Evolutionary conservation across 2,797 vertebrate species (phyloP).

Genomic region (Gouania willdenowi): DNA sequence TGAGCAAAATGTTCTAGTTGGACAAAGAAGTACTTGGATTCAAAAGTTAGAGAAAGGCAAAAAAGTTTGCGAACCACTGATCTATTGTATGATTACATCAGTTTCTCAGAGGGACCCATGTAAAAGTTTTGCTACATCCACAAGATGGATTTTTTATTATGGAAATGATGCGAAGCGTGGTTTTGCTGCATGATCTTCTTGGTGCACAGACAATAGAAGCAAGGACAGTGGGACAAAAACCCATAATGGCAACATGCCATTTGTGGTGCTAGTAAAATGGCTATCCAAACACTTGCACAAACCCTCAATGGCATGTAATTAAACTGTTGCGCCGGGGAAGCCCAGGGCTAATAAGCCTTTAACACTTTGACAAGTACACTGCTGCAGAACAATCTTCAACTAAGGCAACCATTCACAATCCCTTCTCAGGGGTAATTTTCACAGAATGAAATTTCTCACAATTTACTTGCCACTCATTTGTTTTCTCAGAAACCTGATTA

Average conservation of each 20-base stretch:
- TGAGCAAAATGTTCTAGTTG: no score
- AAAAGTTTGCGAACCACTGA: no score
- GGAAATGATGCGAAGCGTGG: no score
- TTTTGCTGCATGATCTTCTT: no score
- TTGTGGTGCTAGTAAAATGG: slow-evolving; percentile 38
- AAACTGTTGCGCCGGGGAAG: slow-evolving; percentile 63
- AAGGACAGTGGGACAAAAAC: neutral
- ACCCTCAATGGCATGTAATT: slow-evolving; percentile 62
- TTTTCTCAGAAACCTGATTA: slow-evolving; percentile 23
- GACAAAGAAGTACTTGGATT: no score
- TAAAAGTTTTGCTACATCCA: no score
- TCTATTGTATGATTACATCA: no score
- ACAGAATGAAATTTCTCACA: slow-evolving; percentile 49
- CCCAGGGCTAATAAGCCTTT: slow-evolving; percentile 56
- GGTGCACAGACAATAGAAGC: no score
- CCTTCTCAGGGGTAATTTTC: slow-evolving; percentile 44
- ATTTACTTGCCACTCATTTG: slow-evolving; percentile 52
- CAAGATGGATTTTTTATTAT: no score
- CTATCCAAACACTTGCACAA: slow-evolving; percentile 38
- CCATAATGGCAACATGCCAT: slow-evolving; percentile 12
- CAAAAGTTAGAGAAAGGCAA: no score
- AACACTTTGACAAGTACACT: slow-evolving; percentile 62
- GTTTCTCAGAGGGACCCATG: no score
- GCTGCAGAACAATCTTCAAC: slow-evolving; percentile 41
- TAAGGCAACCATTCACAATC: slow-evolving; percentile 35